These are phyloP conservation scores for Ceratina australensis DNA, from an alignment of 1,140 invertebrate species.

Conservation along the genomic window DNA sequence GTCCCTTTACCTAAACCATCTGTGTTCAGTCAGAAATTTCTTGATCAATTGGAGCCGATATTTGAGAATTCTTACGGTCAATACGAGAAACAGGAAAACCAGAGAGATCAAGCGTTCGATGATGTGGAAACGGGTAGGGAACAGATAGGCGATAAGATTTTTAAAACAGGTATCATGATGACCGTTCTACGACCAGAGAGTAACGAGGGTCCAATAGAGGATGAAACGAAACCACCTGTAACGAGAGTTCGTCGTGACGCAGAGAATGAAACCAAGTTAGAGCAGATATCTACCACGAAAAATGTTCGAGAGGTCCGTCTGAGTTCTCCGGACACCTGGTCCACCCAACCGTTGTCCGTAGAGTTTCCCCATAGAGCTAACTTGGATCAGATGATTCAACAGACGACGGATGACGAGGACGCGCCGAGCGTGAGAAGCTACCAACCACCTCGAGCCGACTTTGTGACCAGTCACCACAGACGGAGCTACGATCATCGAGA, in stretches of 20 bases:
- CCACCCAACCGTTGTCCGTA: constrained; percentile 67
- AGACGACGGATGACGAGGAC: constrained; percentile 36
- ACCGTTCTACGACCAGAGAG: constrained; percentile 15
- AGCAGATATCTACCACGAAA: constrained; percentile 67
- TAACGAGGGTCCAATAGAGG: constrained; percentile 10
- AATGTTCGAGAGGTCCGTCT: constrained; percentile 65
- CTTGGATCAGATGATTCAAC: constrained; percentile 57
- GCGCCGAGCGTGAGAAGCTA: constrained; percentile 11
- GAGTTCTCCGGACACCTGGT: constrained; percentile 69
- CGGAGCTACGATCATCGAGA: constrained; percentile 65
- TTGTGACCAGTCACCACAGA: constrained; percentile 69
- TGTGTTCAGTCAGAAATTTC: neutral
- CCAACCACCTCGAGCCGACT: constrained; percentile 69
- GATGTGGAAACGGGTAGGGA: neutral
- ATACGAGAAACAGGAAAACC: neutral
- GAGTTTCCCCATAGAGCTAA: constrained; percentile 68
- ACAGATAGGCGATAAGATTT: neutral
- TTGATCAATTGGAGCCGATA: neutral
- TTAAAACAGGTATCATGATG: constrained; percentile 32
- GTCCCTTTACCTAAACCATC: neutral
- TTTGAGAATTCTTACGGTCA: constrained; percentile 3
- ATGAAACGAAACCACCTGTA: neutral
- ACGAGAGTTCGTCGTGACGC: constrained; percentile 65
- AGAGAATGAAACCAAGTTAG: constrained; percentile 65
- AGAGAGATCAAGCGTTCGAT: neutral